phyloP scores from a whole-genome alignment of 2,797 vertebrate species.

The Heterohyrax brucei region DNA sequence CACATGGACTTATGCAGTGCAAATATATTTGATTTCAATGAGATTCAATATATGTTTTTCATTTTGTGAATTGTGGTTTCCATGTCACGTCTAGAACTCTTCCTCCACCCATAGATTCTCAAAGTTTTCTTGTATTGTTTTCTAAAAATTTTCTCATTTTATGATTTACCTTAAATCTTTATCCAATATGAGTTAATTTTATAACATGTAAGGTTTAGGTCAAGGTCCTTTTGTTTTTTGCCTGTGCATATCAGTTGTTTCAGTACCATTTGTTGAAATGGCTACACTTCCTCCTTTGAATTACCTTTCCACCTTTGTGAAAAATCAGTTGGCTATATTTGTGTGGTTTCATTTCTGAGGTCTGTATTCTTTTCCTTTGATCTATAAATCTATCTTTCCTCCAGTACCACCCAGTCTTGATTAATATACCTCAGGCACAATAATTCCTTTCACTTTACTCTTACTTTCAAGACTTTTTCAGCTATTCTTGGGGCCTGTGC shows the following conservation, averaged over 20 bases:
- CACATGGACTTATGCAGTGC: conserved; percentile 25
- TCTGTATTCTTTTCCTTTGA: too few relatives aligned
- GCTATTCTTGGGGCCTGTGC: too few relatives aligned
- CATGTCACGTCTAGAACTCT: background rate
- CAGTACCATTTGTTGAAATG: too few relatives aligned
- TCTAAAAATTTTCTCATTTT: conserved; percentile 29
- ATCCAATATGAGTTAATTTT: conserved; percentile 38
- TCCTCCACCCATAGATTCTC: background rate
- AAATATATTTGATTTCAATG: conserved; percentile 51
- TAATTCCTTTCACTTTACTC: background rate
- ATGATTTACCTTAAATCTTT: conserved; percentile 22
- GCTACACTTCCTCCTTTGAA: too few relatives aligned
- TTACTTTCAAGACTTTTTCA: background rate
- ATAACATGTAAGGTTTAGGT: background rate
- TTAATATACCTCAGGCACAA: background rate
- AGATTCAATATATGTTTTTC: background rate
- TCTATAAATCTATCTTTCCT: too few relatives aligned
- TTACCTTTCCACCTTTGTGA: too few relatives aligned
- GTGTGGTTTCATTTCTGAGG: too few relatives aligned
- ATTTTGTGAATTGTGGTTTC: too few relatives aligned
- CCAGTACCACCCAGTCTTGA: too few relatives aligned
- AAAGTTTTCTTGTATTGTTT: conserved; percentile 48
- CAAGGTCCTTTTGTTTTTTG: too few relatives aligned
- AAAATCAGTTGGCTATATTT: too few relatives aligned
- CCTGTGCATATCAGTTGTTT: too few relatives aligned